Conservation (phyloP, 1,140 invertebrate genomes). For the Apis florea region DNA sequence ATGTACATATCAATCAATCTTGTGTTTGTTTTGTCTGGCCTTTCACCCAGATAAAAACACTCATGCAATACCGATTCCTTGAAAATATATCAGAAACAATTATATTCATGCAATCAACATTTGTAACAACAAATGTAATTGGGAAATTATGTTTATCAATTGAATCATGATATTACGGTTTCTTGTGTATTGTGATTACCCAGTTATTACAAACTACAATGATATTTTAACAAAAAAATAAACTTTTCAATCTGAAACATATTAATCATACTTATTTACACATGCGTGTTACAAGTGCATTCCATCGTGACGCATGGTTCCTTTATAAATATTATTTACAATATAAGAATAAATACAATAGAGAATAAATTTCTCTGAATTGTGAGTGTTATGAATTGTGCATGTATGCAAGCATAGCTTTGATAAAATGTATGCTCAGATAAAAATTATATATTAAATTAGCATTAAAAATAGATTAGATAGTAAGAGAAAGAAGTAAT, state of each 20-base stretch:
- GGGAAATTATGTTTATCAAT: background rate
- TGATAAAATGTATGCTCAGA: background rate
- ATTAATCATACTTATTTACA: conserved; percentile 20
- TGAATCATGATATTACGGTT: background rate
- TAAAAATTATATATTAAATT: no score
- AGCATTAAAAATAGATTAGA: no score
- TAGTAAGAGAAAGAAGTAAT: no score
- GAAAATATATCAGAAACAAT: background rate
- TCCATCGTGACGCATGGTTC: conserved; percentile 13
- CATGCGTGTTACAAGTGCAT: conserved; percentile 1
- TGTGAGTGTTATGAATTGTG: background rate
- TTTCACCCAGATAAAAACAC: conserved; percentile 3
- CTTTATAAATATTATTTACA: background rate
- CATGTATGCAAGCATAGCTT: background rate
- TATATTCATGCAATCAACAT: background rate
- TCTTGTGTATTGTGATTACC: background rate
- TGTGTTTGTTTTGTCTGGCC: no score
- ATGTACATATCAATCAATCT: background rate
- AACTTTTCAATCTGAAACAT: background rate
- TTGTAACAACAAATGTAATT: background rate
- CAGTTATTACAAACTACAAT: background rate
- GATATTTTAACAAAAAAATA: background rate
- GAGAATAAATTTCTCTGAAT: background rate
- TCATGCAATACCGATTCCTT: background rate
- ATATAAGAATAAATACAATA: background rate